These are phyloP conservation scores for Magallana ariakensis DNA, from an alignment of 1,140 invertebrate genomes.

Conservation along the genomic window DNA sequence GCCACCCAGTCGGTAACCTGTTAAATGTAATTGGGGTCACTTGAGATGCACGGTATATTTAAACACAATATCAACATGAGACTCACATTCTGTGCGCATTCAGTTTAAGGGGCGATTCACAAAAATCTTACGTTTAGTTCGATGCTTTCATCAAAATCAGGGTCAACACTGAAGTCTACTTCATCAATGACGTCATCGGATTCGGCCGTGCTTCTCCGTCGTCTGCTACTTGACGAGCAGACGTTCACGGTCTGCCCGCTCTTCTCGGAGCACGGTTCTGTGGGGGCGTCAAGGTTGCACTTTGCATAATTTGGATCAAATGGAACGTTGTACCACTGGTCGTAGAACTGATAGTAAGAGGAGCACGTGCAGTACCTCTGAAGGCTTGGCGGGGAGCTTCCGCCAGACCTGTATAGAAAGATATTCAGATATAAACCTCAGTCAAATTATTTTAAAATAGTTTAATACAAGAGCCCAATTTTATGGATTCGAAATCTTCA, in stretches of 20 bases:
- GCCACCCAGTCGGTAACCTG: neutral
- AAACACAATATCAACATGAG: no score
- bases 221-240: neutral
- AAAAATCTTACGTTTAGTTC: neutral
- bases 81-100: no score
- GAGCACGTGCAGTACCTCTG: slow-evolving; percentile 7
- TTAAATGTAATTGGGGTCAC: no score
- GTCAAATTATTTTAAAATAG: no score
- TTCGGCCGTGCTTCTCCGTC: neutral
- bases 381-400: neutral
- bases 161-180: neutral
- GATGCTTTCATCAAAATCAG: neutral
- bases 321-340: neutral
- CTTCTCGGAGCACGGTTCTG: neutral
- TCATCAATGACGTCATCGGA: slow-evolving; percentile 24
- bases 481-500: neutral
- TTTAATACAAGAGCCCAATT: no score
- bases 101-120: no score
- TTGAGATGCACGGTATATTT: no score
- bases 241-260: neutral
- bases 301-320: slow-evolving; percentile 1
- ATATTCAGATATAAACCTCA: neutral
- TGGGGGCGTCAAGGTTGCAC: neutral
- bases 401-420: neutral
- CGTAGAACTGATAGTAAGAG: neutral